These are phyloP conservation scores for Corythornis madagascariensis DNA, from an alignment of 2,113 vertebrate genomes.

Conservation along the genomic window DNA sequence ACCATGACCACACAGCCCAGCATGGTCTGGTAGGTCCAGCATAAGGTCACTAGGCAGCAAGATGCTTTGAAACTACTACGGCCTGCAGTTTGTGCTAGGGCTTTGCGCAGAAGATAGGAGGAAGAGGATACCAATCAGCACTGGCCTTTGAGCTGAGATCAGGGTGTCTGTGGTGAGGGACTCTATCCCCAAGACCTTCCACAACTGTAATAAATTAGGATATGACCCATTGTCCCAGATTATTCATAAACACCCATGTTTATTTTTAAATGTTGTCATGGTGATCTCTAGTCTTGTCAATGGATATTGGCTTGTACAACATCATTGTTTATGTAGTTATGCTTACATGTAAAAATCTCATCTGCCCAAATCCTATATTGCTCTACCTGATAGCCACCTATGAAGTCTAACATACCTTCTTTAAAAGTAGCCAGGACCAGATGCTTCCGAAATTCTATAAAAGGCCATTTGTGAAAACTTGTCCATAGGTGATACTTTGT, in stretches of 20 bases:
- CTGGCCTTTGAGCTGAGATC: not conserved
- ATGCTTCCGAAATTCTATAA: not conserved
- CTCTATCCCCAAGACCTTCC: not conserved
- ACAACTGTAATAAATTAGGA: not conserved
- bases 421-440: not conserved
- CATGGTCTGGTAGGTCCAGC: not conserved
- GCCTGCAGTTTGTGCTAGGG: not conserved
- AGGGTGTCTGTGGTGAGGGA: not conserved
- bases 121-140: not conserved
- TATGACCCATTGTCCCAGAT: not conserved
- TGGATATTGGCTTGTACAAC: not conserved
- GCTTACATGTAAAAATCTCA: not conserved
- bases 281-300: not conserved
- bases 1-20: accelerated
- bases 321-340: not conserved
- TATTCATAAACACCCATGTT: not conserved
- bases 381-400: not conserved
- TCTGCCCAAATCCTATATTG: not conserved
- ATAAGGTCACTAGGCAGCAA: accelerated
- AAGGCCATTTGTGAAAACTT: not conserved
- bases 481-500: not conserved
- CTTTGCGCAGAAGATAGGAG: accelerated
- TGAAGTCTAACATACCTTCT: not conserved
- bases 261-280: not conserved
- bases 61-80: not conserved